Base-by-base conservation (phyloP, 1,140 invertebrate genomes). In the Dufourea novaeangliae region DNA sequence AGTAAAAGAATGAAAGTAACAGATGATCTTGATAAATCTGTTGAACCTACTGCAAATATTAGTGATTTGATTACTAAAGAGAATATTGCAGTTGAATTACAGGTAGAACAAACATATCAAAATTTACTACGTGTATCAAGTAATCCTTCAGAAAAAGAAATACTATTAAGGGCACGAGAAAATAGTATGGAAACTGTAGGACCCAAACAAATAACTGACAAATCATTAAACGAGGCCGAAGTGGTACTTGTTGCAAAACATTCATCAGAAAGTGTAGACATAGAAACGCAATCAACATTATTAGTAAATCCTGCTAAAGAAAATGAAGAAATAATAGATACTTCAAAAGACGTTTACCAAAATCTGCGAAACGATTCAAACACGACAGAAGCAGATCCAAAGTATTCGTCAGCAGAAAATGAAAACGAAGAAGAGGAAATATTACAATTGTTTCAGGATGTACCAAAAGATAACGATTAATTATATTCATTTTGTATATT, bases 371-470 rank as follows among this genome's bases (percentile, higher is more conserved):
- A 22, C 14, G 12, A 12, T 78, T 20, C 56, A 22, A 8, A 32
- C 41, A 27, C n/a, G 2, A 8, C 8, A 22, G 32, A 59, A 41
- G 12, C n/a, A 34, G 17, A n/a, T 66, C 7, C 22, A 20, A 8
- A 34, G 17, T 2, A 64, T n/a, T 17, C 22, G 37, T n/a, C 32
- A 12, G 8, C 27, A 37, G 50, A 79, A 2, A 62, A 78, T 29
- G 12, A 72, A 39, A 62, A 76, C 44, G 73, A 70, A 25, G 80
- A 78, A 22, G 80, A 87, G 52, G 54, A 75, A 25, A 70, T 85
- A 8, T 22, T 83, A 7, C 54, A 59, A 54, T 64, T 74, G 22
- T 87, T 88, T 46, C 78, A 82, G 8, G 80, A 88, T 52, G 27
- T 87, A 61, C n/a, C 75, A 34, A 79, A 83, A 59, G 69, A 71